A percentile compares a stretch with the other conserved stretches of the same genome.
Conservation (phyloP, 2,888 invertebrate genomes). For the Panopea generosa region DNA sequence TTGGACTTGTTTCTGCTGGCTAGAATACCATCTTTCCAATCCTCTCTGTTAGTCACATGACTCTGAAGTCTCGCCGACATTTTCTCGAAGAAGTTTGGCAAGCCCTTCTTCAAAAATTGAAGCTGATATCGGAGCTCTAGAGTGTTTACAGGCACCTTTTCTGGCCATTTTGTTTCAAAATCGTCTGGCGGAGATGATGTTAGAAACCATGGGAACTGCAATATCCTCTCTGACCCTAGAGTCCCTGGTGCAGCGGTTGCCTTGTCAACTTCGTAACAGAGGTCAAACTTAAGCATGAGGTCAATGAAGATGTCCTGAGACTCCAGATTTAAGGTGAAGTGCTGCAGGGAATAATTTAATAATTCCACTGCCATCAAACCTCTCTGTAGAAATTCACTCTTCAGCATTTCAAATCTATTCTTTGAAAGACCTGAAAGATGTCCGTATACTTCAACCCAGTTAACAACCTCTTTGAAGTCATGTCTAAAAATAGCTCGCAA, state of each 20-base stretch:
- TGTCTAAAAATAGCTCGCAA: constrained; percentile 79
- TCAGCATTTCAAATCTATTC: constrained; percentile 69
- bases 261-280: constrained; percentile 77
- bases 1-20: constrained; percentile 70
- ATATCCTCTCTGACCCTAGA: constrained; percentile 66
- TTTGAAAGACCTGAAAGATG: constrained; percentile 58
- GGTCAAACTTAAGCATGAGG: constrained; percentile 80
- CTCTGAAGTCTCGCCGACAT: constrained; percentile 76
- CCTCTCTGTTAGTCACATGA: constrained; percentile 70
- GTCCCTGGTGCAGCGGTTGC: constrained; percentile 61
- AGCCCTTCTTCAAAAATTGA: constrained; percentile 72
- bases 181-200: constrained; percentile 66
- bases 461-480: constrained; percentile 76
- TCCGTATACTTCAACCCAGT: constrained; percentile 67
- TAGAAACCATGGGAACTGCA: constrained; percentile 82
- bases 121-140: constrained; percentile 70
- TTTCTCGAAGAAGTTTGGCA: constrained; percentile 81
- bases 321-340: constrained; percentile 72
- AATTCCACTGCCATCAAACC: constrained; percentile 78
- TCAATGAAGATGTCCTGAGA: constrained; percentile 77
- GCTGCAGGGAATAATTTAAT: constrained; percentile 73
- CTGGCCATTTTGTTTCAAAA: constrained; percentile 71
- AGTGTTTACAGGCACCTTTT: constrained; percentile 55
- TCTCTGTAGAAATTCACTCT: constrained; percentile 71
- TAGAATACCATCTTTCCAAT: constrained; percentile 80